Percentiles rank a stretch among this genome's conserved stretches.
phyloP scores from a whole-genome alignment of 92 coral and sea anemone species.

The Parazoanthus darwini region DNA sequence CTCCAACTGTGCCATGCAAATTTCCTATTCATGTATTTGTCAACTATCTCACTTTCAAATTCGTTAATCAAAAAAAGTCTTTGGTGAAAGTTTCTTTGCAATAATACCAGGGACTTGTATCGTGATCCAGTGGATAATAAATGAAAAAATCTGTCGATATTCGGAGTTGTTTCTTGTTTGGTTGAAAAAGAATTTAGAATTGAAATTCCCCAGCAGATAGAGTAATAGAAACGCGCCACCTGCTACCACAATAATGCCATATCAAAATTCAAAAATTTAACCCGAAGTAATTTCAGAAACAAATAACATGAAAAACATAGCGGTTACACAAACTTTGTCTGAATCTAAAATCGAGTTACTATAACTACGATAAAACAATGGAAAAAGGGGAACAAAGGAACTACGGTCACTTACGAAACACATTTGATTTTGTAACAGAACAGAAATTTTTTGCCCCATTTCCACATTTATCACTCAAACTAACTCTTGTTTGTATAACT shows the following conservation, averaged over 20 bases:
- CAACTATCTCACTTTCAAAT: slow-evolving; percentile 43
- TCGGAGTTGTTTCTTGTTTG: slow-evolving; percentile 10
- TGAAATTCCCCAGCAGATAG: slow-evolving; percentile 40
- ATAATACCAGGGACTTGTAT: background rate
- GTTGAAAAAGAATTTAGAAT: slow-evolving; percentile 47
- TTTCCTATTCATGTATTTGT: slow-evolving; percentile 58
- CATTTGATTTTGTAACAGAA: too few species aligned
- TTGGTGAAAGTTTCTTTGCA: background rate
- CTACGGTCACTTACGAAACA: too few species aligned
- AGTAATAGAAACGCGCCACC: slow-evolving; percentile 45
- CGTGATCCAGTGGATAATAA: background rate
- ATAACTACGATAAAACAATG: slow-evolving; percentile 18
- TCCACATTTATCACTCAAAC: too few species aligned
- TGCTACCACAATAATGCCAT: slow-evolving; percentile 43
- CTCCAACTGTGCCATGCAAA: slow-evolving; percentile 68
- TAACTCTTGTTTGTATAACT: too few species aligned
- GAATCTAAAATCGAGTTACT: slow-evolving; percentile 15
- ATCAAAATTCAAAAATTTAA: slow-evolving; percentile 68
- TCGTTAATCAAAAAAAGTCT: slow-evolving; percentile 22
- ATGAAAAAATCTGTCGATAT: background rate
- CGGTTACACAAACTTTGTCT: slow-evolving; percentile 38
- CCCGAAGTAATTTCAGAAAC: slow-evolving; percentile 52
- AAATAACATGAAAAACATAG: slow-evolving; percentile 63
- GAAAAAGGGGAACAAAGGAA: too few species aligned
- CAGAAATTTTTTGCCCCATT: too few species aligned